phyloP scores from a whole-genome alignment of 2,113 vertebrate species.

The Pelobates fuscus region DNA sequence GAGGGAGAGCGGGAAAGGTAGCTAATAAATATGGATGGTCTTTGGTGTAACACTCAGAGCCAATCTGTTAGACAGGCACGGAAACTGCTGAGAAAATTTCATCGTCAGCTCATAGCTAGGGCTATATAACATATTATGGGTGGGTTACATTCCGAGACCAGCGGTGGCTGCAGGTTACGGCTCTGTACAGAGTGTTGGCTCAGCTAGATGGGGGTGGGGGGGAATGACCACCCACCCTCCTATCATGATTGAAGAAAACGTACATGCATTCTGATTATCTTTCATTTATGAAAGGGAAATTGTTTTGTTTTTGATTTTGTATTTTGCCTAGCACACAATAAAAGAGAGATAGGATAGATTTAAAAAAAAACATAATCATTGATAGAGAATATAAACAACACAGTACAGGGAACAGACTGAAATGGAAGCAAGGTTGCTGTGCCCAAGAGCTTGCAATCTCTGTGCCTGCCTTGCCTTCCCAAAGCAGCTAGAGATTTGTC shows the following conservation, averaged over 20 bases:
- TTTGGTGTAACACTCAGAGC: constrained; percentile 46
- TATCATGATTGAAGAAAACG: neutral
- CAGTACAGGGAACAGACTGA: too few species aligned
- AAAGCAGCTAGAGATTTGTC: too few species aligned
- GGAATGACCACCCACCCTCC: too few species aligned
- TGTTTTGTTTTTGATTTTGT: neutral
- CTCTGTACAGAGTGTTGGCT: neutral
- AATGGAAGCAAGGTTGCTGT: neutral
- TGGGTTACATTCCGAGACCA: neutral
- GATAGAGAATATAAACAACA: neutral
- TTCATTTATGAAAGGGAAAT: neutral
- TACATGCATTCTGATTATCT: neutral
- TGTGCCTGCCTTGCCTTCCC: neutral
- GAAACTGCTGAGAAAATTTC: constrained; percentile 46
- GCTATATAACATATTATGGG: constrained; percentile 21
- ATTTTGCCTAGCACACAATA: too few species aligned
- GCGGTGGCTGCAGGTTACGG: neutral
- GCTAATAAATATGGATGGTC: constrained; percentile 50
- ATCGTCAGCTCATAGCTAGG: constrained; percentile 27
- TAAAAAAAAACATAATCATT: too few species aligned
- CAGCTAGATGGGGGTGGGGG: too few species aligned
- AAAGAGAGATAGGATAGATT: too few species aligned
- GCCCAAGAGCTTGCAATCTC: neutral
- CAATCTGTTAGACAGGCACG: constrained; percentile 39
- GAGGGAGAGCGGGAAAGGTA: constrained; percentile 43